phyloP scores from a whole-genome alignment of 2,113 vertebrate genomes.

The Diadophis punctatus region DNA sequence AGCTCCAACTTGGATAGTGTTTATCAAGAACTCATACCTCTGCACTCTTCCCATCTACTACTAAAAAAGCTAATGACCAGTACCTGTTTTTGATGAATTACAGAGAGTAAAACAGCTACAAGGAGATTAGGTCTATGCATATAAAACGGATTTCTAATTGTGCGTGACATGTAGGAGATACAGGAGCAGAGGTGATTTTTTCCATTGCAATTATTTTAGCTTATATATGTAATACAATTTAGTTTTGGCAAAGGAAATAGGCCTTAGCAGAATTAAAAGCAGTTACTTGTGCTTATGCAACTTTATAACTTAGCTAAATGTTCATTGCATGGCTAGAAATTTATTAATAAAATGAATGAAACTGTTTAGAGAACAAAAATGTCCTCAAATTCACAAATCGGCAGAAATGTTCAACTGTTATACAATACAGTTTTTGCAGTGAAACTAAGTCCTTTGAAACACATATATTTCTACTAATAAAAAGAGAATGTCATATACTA shows the following conservation, averaged over 20 bases:
- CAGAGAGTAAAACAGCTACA: neutral
- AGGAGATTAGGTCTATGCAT: neutral
- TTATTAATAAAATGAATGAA: neutral
- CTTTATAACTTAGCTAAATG: neutral
- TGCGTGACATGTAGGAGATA: neutral
- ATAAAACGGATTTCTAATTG: neutral
- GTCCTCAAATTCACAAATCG: neutral
- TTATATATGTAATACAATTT: neutral
- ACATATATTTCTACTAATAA: neutral
- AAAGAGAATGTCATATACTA: slow-evolving; percentile 6
- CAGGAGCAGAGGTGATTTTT: neutral
- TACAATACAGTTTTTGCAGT: too few relatives aligned
- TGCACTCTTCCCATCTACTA: neutral
- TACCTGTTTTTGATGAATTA: neutral
- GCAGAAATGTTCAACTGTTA: neutral
- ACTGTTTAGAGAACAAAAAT: neutral
- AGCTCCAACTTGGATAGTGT: neutral
- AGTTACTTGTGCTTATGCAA: neutral
- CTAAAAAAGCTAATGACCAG: neutral
- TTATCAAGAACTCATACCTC: neutral
- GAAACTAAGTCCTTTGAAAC: neutral
- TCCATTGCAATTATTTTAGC: neutral
- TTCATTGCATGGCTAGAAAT: neutral
- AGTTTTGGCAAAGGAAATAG: neutral
- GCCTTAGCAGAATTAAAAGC: neutral